Percentiles rank a stretch among this genome's conserved stretches.
phyloP scores from a whole-genome alignment of 2,888 invertebrate species.

The Sepiola atlantica region DNA sequence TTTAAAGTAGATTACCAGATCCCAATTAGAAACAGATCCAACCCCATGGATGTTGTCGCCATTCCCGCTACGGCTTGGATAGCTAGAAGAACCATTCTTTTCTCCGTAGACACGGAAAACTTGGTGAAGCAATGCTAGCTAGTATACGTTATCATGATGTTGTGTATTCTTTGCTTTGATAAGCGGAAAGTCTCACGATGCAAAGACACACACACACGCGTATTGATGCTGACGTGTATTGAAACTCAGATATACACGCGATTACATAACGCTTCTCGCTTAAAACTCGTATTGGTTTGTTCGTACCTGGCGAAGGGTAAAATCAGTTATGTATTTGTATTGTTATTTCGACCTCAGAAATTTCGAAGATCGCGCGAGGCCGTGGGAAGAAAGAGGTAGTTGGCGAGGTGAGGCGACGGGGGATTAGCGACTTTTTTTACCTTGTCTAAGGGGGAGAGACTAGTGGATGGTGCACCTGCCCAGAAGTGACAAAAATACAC shows the following conservation, averaged over 20 bases:
- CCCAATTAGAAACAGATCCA: no score
- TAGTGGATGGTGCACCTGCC: no score
- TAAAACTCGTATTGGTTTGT: not conserved
- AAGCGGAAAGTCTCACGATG: not conserved
- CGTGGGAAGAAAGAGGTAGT: not conserved
- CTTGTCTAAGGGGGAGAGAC: no score
- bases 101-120: no score
- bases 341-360: not conserved
- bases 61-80: no score
- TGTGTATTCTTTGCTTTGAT: not conserved
- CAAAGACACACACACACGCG: not conserved
- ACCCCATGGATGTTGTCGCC: no score
- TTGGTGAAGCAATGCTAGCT: no score
- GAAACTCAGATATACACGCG: not conserved
- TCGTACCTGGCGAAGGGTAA: not conserved
- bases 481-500: no score
- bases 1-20: no score
- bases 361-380: not conserved
- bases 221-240: not conserved
- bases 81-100: no score
- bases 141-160: no score
- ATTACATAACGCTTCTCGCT: not conserved
- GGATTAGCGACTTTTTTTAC: no score
- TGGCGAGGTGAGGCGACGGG: not conserved
- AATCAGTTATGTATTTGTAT: not conserved